Conservation (phyloP, 1,140 invertebrate species). For the Halictus rubicundus region DNA sequence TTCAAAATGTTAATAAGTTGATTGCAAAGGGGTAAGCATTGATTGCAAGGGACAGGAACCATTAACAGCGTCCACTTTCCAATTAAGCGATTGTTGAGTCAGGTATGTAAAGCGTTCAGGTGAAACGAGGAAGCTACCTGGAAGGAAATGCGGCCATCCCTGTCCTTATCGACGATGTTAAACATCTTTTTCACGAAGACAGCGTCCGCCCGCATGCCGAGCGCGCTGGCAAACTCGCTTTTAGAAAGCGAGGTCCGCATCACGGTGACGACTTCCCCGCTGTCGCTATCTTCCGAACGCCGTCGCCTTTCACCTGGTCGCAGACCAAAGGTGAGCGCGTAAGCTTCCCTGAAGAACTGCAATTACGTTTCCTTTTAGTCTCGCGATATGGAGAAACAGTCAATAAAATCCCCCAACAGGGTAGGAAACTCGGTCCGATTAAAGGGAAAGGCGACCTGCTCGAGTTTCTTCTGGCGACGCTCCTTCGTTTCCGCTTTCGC, state of each 20-base stretch:
- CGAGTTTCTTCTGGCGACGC: constrained; percentile 94
- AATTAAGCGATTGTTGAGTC: no score
- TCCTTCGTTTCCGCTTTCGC: constrained; percentile 97
- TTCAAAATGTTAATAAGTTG: no score
- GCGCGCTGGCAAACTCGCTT: constrained; percentile 97
- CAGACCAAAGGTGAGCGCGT: constrained; percentile 95
- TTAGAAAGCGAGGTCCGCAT: constrained; percentile 97
- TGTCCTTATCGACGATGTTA: constrained; percentile 98
- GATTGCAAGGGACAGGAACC: no score
- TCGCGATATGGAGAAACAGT: background rate
- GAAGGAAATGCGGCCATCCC: constrained; percentile 97
- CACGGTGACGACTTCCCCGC: constrained; percentile 92
- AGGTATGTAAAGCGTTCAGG: no score
- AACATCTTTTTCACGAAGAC: constrained; percentile 99
- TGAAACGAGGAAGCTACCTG: constrained; percentile 81
- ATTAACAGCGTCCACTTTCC: no score
- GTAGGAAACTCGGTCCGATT: background rate
- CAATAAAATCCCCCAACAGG: background rate
- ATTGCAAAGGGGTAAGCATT: no score
- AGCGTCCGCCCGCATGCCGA: constrained; percentile 97
- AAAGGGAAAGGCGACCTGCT: constrained; percentile 81
- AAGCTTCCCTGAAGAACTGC: constrained; percentile 98
- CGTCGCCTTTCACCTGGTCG: constrained; percentile 87
- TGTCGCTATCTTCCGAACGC: constrained; percentile 87
- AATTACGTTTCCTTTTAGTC: background rate